These are phyloP conservation scores for Genyomyrus donnyi DNA, from an alignment of 2,113 vertebrate species.

Conservation along the genomic window DNA sequence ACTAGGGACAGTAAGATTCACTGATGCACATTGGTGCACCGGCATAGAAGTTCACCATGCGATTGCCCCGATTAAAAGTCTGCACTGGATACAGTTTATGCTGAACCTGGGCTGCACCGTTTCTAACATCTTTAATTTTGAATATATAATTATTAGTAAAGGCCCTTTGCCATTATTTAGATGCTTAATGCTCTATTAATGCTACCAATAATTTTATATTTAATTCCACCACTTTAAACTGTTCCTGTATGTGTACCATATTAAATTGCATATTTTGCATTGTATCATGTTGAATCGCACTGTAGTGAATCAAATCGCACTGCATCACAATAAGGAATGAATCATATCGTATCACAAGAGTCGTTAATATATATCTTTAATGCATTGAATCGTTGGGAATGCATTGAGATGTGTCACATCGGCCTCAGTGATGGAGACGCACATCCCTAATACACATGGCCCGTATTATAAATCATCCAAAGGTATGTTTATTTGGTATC, in stretches of 20 bases:
- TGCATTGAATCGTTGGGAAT: not conserved
- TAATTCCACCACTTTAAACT: not conserved
- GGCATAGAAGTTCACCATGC: not conserved
- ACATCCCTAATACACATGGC: not conserved
- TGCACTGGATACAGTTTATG: not conserved
- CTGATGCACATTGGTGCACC: not conserved
- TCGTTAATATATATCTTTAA: not conserved
- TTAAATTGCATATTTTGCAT: not conserved
- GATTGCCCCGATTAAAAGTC: not conserved
- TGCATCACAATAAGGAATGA: not conserved
- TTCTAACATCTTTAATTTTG: not conserved
- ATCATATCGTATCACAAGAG: not conserved
- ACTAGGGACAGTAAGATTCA: not conserved
- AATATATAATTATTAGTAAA: not conserved
- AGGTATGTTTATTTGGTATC: slow-evolving; percentile 18
- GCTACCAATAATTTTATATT: not conserved
- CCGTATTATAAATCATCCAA: not conserved
- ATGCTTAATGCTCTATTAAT: not conserved
- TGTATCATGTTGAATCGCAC: not conserved
- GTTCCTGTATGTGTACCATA: not conserved
- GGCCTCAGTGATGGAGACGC: not conserved
- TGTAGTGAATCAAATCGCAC: too few relatives aligned
- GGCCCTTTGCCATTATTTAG: not conserved
- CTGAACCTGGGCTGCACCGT: not conserved
- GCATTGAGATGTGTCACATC: not conserved